These are phyloP conservation scores for Drosophila basisetae DNA, from an alignment of 2,888 invertebrate genomes.

Conservation along the genomic window DNA sequence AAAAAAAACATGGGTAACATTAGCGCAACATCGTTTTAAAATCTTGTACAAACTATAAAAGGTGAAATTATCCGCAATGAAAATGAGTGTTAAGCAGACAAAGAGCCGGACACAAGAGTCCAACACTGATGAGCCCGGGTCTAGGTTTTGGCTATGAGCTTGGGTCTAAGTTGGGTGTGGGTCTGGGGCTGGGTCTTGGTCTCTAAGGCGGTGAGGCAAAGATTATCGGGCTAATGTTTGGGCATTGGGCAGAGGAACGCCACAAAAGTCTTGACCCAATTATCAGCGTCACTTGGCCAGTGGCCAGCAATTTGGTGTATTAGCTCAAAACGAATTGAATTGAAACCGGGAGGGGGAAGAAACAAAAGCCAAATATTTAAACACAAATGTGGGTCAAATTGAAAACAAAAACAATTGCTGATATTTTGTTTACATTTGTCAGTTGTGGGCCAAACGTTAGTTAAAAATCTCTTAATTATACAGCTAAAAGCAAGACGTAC, in stretches of 20 bases:
- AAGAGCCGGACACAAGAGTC: constrained; percentile 63
- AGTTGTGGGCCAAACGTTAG: constrained; percentile 33
- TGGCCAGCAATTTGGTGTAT: constrained; percentile 44
- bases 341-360: constrained; percentile 9
- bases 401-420: constrained; percentile 45
- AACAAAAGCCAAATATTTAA: constrained; percentile 28
- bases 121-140: constrained; percentile 31
- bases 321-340: constrained; percentile 53
- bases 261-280: constrained; percentile 48
- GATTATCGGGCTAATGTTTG: constrained; percentile 48
- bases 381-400: constrained; percentile 41
- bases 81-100: constrained; percentile 49
- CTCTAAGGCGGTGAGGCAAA: constrained; percentile 23
- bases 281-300: constrained; percentile 43
- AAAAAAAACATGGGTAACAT: constrained; percentile 61
- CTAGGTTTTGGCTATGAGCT: neutral
- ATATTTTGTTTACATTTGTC: constrained; percentile 56
- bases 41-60: constrained; percentile 61
- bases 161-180: neutral
- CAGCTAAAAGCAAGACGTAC: constrained; percentile 4
- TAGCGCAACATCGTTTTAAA: constrained; percentile 69
- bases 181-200: neutral
- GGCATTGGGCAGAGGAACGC: constrained; percentile 12
- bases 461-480: constrained; percentile 36
- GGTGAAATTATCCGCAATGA: constrained; percentile 73